Evolutionary conservation across 2,113 vertebrate genomes (phyloP), one percentile per base, ranked within the genome.

Genomic region (Australoheros scitulus): DNA sequence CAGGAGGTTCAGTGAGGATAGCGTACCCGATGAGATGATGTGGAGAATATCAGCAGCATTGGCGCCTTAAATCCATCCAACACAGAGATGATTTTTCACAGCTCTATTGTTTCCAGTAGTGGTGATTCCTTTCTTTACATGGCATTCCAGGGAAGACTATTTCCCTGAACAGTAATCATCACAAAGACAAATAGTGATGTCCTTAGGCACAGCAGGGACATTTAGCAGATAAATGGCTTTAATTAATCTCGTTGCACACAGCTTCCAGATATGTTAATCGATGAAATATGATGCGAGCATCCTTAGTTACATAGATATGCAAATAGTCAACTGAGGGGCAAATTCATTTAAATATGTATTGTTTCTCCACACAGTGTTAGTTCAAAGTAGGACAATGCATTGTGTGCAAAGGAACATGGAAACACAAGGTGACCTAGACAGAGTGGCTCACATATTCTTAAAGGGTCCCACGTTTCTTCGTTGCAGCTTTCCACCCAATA

Each of bases 281-380:
- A 88, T 93, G 87, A 93, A 92, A 92, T 92, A 93, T 87, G 87
- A 90, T 64, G 85, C 87, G 86, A 85, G 55, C 82, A 87, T 85
- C 86, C 86, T 80, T 11, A 55, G 88, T 72, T 81, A 72, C 86
- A 92, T 79, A 65, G 84, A 92, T 85, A 92, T 93, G 93, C 91
- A 93, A 94, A 94, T 93, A 63, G 56, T 84, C 87, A 89, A 91
- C 91, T 79, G 91, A 63, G 65, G 91, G 88, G 87, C 87, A 93
- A 93, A 94, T 93, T 36, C 86, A 91, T 92, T 89, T 76, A 91
- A 84, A 88, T 90, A 2, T 52, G 64, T 4, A 83, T 82, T 52
- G 78, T 86, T 76, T 84, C 78, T 55, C 34, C 52, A 64, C 36
- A 26, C 13, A 79, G 58, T 1, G 32, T 0, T 7, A 43, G 80